A percentile compares a stretch with the other conserved stretches of the same genome.
These are phyloP conservation scores for Eucidaris tribuloides DNA, from an alignment of 35 echinoderm and acorn worm genomes.

Conservation along the genomic window DNA sequence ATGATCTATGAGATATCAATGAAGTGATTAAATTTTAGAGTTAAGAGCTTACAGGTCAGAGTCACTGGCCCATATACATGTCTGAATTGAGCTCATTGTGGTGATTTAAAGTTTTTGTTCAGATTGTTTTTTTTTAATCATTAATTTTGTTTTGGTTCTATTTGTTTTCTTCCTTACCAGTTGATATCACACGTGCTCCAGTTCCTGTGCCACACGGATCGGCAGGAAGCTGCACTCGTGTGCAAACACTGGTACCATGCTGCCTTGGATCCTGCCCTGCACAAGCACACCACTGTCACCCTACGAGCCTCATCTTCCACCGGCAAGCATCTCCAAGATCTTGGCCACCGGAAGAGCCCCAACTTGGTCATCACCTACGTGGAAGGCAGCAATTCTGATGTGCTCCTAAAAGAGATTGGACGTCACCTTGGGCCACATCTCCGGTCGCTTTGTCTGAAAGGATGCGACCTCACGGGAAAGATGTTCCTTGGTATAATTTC, in stretches of 20 bases:
- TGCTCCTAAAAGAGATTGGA: constrained; percentile 63
- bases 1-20: no score
- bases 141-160: not conserved
- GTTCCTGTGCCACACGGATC: not conserved
- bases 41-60: no score
- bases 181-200: not conserved
- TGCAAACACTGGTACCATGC: constrained; percentile 69
- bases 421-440: constrained; percentile 76
- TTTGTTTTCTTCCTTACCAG: not conserved
- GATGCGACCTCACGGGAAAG: constrained; percentile 65
- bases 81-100: no score
- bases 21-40: no score
- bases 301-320: constrained; percentile 47
- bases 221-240: not conserved
- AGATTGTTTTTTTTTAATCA: not conserved
- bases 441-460: constrained; percentile 52
- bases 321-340: constrained; percentile 14
- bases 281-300: constrained; percentile 65
- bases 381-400: constrained; percentile 45
- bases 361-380: constrained; percentile 72
- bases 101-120: no score
- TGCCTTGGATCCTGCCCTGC: constrained; percentile 74
- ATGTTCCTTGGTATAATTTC: constrained; percentile 71
- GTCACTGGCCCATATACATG: no score
- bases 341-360: constrained; percentile 70